phyloP scores from a whole-genome alignment of 2,797 vertebrate genomes.

The Astyanax mexicanus region DNA sequence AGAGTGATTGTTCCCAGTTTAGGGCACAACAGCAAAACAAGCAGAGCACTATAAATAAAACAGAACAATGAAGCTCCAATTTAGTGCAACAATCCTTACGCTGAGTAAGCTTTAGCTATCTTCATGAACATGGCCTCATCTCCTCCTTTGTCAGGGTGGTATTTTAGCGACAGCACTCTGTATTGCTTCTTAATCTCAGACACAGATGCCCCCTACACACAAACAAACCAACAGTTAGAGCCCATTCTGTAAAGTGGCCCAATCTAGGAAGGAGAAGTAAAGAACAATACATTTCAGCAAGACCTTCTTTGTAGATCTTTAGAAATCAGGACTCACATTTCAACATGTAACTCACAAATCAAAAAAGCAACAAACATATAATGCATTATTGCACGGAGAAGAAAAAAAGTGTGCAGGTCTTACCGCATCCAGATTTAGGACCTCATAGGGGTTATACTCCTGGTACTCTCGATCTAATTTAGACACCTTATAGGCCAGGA shows the following conservation, averaged over 20 bases:
- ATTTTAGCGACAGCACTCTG: conserved; percentile 91
- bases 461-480: conserved; percentile 98
- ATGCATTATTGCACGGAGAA: too few species aligned
- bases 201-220: conserved; percentile 85
- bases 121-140: conserved; percentile 97
- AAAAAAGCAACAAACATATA: too few species aligned
- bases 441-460: conserved; percentile 98
- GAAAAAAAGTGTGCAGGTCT: conserved; percentile 63
- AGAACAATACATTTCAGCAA: background rate
- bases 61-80: background rate
- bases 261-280: background rate
- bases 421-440: conserved; percentile 94
- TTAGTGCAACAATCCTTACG: conserved; percentile 80
- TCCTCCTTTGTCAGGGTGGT: conserved; percentile 96
- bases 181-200: conserved; percentile 97
- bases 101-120: conserved; percentile 95
- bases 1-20: background rate
- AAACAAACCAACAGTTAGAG: conserved; percentile 1
- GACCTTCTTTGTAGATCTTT: background rate
- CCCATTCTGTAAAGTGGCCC: background rate
- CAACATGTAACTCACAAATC: too few species aligned
- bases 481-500: conserved; percentile 97
- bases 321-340: too few species aligned
- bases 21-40: conserved; percentile 7
- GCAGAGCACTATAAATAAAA: conserved; percentile 33